phyloP scores from a whole-genome alignment of 1,140 invertebrate genomes.

The Pteromalus puparum region DNA sequence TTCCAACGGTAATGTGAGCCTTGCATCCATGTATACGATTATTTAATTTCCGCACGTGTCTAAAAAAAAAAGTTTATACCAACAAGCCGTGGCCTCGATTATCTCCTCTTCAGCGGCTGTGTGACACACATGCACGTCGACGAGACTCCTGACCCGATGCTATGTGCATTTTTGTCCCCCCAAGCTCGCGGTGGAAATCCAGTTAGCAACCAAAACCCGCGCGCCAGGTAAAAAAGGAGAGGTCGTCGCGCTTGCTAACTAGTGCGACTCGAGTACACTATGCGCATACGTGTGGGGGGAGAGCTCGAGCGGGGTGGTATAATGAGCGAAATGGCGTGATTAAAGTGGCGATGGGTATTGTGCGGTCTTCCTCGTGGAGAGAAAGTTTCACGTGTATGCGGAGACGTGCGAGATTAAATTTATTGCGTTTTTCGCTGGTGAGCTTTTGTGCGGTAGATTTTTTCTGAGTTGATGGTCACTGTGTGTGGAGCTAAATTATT shows the following conservation, averaged over 20 bases:
- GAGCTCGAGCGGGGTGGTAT: neutral
- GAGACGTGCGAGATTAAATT: neutral
- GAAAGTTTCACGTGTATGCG: neutral
- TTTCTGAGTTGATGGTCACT: neutral
- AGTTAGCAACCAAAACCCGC: constrained; percentile 35
- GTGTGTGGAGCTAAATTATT: no score
- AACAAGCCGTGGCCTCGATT: neutral
- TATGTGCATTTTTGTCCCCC: neutral
- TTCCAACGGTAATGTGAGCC: constrained; percentile 5
- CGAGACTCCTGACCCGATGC: neutral
- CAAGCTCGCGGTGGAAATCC: constrained; percentile 14
- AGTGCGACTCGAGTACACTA: neutral
- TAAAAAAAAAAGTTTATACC: neutral
- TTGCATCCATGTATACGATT: no score
- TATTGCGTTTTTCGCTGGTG: neutral
- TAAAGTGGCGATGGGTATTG: constrained; percentile 2
- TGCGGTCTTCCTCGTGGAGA: neutral
- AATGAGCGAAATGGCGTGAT: constrained; percentile 16
- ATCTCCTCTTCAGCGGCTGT: neutral
- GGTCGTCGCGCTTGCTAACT: neutral
- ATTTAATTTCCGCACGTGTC: neutral
- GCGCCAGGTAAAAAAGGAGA: constrained; percentile 8
- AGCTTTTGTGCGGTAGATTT: neutral
- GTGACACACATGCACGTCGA: neutral
- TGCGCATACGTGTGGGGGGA: neutral